phyloP scores from a whole-genome alignment of 2,888 invertebrate genomes.

The Griposia aprilina region DNA sequence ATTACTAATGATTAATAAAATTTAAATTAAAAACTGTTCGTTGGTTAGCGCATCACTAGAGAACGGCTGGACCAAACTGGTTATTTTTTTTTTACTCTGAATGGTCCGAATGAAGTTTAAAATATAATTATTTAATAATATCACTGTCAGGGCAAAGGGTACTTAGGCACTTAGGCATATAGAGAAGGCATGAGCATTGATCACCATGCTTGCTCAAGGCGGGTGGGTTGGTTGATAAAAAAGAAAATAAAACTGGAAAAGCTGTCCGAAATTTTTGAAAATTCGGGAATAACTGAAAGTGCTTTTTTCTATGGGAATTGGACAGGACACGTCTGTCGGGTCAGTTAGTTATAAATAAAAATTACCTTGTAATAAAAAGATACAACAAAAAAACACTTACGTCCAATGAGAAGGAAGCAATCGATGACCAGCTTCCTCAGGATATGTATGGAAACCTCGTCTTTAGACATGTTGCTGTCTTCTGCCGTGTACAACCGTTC shows the following conservation, averaged over 20 bases:
- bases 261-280: too few relatives aligned
- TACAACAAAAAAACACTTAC: slow-evolving; percentile 75
- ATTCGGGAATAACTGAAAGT: too few relatives aligned
- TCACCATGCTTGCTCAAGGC: too few relatives aligned
- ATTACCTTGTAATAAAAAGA: rapidly evolving
- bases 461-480: slow-evolving; percentile 39
- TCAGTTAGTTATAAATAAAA: background rate
- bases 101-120: too few relatives aligned
- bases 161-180: too few relatives aligned
- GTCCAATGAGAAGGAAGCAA: slow-evolving; percentile 75
- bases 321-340: background rate
- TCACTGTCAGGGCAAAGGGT: too few relatives aligned
- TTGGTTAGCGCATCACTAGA: background rate
- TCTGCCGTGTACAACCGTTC: background rate
- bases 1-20: background rate
- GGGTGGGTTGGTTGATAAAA: too few relatives aligned
- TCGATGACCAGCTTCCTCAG: slow-evolving; percentile 80
- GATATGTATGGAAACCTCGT: slow-evolving; percentile 40
- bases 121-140: too few relatives aligned
- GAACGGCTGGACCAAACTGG: too few relatives aligned
- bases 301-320: background rate
- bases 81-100: background rate
- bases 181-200: background rate
- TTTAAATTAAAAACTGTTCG: too few relatives aligned
- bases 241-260: too few relatives aligned